phyloP scores from a whole-genome alignment of 2,113 vertebrate genomes.

The Rhizomys pruinosus region DNA sequence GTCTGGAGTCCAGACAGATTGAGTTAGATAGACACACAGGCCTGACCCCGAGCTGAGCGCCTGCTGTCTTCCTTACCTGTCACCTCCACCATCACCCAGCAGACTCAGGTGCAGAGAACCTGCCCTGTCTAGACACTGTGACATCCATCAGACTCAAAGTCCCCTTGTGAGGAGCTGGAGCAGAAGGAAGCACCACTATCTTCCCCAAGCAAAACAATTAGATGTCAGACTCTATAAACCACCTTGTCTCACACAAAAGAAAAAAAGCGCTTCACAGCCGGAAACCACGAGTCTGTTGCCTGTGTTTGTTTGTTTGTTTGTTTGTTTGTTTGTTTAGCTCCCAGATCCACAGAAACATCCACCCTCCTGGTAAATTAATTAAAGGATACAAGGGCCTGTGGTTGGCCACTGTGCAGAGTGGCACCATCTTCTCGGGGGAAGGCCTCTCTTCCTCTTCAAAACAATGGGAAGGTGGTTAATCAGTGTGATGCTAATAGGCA shows the following conservation, averaged over 20 bases:
- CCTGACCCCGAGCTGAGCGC: neutral
- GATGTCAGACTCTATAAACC: neutral
- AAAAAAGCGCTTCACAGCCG: neutral
- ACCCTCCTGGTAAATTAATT: neutral
- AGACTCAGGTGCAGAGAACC: neutral
- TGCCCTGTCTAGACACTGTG: neutral
- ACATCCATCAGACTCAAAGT: fast-evolving
- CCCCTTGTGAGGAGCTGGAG: fast-evolving
- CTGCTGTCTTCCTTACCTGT: neutral
- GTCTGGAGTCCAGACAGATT: neutral
- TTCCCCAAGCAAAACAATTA: neutral
- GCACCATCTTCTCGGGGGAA: neutral
- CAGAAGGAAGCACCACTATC: neutral
- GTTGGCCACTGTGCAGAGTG: fast-evolving
- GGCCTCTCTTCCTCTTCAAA: constrained; percentile 30
- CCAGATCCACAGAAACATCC: neutral
- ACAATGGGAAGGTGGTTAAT: constrained; percentile 67
- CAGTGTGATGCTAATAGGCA: neutral
- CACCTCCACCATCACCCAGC: neutral
- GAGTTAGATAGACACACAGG: fast-evolving
- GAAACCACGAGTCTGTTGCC: neutral
- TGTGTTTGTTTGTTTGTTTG: neutral
- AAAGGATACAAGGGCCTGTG: neutral
- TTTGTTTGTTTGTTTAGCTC: neutral
- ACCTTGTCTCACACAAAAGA: neutral